Percentiles rank a stretch among this genome's conserved stretches.
phyloP scores from a whole-genome alignment of 2,113 vertebrate species.

The Callorhinus ursinus region DNA sequence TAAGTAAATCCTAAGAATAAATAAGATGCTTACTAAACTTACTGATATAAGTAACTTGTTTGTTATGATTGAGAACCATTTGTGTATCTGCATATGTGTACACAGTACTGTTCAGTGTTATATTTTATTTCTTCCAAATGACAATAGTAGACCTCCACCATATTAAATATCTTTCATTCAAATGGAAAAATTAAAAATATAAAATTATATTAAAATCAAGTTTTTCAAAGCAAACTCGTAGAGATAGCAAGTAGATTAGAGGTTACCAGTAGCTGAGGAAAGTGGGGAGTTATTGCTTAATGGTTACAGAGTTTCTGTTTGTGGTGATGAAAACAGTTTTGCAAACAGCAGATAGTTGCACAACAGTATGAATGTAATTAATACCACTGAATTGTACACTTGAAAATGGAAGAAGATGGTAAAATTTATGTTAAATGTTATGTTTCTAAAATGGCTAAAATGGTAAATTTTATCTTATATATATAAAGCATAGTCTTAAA shows the following conservation, averaged over 20 bases:
- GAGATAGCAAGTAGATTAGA: slow-evolving; percentile 39
- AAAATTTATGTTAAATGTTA: slow-evolving; percentile 22
- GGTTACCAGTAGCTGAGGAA: not conserved
- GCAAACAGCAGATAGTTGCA: slow-evolving; percentile 17
- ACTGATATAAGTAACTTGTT: not conserved
- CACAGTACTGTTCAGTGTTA: not conserved
- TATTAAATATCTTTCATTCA: slow-evolving; percentile 27
- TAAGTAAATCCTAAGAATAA: slow-evolving; percentile 14
- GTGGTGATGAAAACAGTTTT: slow-evolving; percentile 35
- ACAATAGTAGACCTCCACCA: not conserved
- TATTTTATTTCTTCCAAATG: slow-evolving; percentile 33
- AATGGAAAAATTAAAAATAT: slow-evolving; percentile 39
- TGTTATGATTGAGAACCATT: slow-evolving; percentile 18
- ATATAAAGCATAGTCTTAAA: not conserved
- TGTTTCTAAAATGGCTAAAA: not conserved
- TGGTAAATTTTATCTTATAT: not conserved
- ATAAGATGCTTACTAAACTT: slow-evolving; percentile 25
- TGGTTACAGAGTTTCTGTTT: slow-evolving; percentile 47
- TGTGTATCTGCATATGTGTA: not conserved
- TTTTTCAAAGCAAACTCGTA: slow-evolving; percentile 47
- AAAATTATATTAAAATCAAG: slow-evolving; percentile 45
- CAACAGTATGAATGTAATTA: slow-evolving; percentile 26
- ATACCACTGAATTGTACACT: not conserved
- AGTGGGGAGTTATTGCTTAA: slow-evolving; percentile 5
- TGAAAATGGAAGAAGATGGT: not conserved